phyloP scores from a whole-genome alignment of 2,113 vertebrate species.

The Pseudolaguvia tuberculata region DNA sequence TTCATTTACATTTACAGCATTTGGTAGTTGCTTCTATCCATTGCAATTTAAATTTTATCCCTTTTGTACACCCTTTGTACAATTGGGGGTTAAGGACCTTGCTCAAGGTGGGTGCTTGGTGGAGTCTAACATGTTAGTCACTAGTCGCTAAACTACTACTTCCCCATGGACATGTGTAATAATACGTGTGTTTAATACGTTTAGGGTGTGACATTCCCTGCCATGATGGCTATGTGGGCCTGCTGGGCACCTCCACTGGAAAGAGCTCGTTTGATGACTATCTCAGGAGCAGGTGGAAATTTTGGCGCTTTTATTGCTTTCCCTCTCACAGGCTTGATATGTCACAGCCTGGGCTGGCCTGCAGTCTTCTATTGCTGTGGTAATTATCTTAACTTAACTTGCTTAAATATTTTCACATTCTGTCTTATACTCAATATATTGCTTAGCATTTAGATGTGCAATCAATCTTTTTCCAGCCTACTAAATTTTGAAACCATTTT shows the following conservation, averaged over 20 bases:
- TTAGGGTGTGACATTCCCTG: conserved; percentile 71
- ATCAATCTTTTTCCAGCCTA: neutral
- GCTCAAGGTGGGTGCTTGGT: too few relatives aligned
- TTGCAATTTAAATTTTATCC: too few relatives aligned
- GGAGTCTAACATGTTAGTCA: too few relatives aligned
- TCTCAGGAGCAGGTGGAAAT: conserved; percentile 68
- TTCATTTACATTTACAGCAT: too few relatives aligned
- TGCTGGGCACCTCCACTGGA: conserved; percentile 79
- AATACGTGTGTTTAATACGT: neutral
- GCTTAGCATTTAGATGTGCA: neutral
- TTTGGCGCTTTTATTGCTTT: conserved; percentile 76
- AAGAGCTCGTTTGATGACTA: conserved; percentile 67
- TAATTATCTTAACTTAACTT: conserved; percentile 50
- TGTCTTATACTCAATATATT: neutral
- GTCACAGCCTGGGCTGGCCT: conserved; percentile 75
- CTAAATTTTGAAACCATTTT: neutral
- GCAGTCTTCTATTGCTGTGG: conserved; percentile 80
- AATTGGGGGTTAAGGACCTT: too few relatives aligned
- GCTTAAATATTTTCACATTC: neutral
- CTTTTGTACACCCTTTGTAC: too few relatives aligned
- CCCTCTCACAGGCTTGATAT: conserved; percentile 73
- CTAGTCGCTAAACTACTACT: too few relatives aligned
- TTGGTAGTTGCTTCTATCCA: too few relatives aligned
- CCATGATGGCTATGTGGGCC: conserved; percentile 78
- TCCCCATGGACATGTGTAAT: too few relatives aligned